Base-by-base conservation (phyloP, 2,888 invertebrate species). In the Watsonalla cultraria region DNA sequence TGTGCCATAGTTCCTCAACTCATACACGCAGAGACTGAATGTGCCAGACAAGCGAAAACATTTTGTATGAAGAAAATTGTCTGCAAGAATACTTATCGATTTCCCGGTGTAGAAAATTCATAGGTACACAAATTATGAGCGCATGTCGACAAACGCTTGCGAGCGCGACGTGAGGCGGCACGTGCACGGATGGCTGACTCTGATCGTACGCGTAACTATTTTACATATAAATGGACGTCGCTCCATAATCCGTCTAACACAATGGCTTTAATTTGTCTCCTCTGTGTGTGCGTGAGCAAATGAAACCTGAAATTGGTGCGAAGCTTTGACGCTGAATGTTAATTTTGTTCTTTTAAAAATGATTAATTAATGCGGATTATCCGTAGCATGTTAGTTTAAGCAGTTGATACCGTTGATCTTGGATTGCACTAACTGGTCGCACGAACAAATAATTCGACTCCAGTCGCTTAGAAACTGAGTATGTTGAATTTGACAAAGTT, bases 181-280 rank as follows among this genome's bases (percentile, higher is more conserved):
- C 73, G 76, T 67, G 73, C 70, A 74, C 76, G 80, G 72, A 65
- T 78, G 76, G 75, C 72, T 78, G 82, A 68, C 75, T 82, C 69
- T 79, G 79, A 82, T 80, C 78, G 80, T 76, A 77, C 82, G 78
- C 85, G 80, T 84, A 85, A 86, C 89, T 86, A 86, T 86, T 89
- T 90, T 87, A 86, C 90, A 90, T 90, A 90, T 87, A 89, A 90
- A 90, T 90, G 89, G 87, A 82, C 83, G 79, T 74, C 77, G 80
- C 82, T 79, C 82, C 83, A 83, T 87, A 88, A 88, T 86, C 84
- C 82, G 73, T 82, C 83, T 84, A 84, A 87, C 84, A 86, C 88
- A 89, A 87, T 86, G 82, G 85, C 82, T 82, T 87, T 87, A 87
- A 89, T 89, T 90, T 86, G 84, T 82, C 71, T 76, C 74, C 64